A percentile compares a stretch with the other conserved stretches of the same genome.
Conservation (phyloP, 2,797 vertebrate species). For the Threskiornis aethiopicus region DNA sequence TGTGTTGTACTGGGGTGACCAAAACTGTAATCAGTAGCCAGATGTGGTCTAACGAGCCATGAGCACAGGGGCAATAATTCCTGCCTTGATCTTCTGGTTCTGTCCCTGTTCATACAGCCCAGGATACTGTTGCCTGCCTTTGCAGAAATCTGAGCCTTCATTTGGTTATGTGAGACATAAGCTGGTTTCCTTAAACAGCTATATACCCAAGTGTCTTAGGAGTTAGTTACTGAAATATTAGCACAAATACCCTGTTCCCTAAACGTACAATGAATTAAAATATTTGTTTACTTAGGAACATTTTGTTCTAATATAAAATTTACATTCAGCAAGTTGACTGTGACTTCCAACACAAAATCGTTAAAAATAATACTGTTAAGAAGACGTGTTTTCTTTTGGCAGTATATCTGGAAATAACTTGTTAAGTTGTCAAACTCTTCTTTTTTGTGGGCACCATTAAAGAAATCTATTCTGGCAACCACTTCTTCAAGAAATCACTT, state of each 20-base stretch:
- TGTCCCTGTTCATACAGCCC: background rate
- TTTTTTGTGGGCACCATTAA: background rate
- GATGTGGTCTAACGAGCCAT: background rate
- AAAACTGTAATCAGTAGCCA: background rate
- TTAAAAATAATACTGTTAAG: background rate
- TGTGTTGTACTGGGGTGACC: background rate
- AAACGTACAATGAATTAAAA: background rate
- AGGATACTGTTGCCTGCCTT: background rate
- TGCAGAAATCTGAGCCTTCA: background rate
- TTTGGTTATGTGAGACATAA: background rate
- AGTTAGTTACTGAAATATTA: background rate
- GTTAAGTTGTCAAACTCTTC: background rate
- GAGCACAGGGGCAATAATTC: background rate
- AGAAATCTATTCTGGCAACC: background rate
- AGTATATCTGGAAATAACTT: background rate
- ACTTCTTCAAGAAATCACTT: background rate
- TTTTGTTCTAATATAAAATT: background rate
- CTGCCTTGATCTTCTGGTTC: background rate
- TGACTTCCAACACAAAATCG: background rate
- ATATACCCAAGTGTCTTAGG: background rate
- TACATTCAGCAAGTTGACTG: background rate
- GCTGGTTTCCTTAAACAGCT: background rate
- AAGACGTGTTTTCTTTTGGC: background rate
- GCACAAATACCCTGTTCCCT: background rate
- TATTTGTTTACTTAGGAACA: background rate